Conservation (phyloP, 2,888 invertebrate species). For the Cistogaster globosa region DNA sequence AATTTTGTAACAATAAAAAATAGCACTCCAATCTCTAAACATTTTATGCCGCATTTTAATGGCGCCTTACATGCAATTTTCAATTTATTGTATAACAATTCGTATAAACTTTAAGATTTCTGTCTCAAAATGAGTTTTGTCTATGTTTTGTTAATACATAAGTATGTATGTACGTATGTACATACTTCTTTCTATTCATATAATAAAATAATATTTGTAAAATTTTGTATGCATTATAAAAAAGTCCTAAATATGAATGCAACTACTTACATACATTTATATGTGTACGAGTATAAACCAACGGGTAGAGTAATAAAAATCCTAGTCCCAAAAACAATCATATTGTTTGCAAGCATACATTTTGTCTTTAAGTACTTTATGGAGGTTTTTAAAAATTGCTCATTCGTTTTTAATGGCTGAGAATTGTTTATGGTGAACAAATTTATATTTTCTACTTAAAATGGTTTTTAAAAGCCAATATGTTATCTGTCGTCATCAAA, state of each 20-base stretch:
- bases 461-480: conserved; percentile 44
- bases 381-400: conserved; percentile 34
- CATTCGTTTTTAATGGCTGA: conserved; percentile 44
- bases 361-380: conserved; percentile 35
- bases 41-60: conserved; percentile 68
- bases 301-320: conserved; percentile 47
- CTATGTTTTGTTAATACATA: conserved; percentile 28
- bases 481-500: conserved; percentile 61
- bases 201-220: conserved; percentile 46
- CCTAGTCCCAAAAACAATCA: conserved; percentile 10
- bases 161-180: no score
- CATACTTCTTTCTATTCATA: not conserved
- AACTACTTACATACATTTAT: not conserved
- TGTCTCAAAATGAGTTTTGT: conserved; percentile 51
- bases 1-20: conserved; percentile 62
- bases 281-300: conserved; percentile 11
- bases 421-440: not conserved
- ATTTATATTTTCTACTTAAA: not conserved
- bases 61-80: conserved; percentile 66
- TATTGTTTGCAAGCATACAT: conserved; percentile 29
- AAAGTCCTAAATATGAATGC: conserved; percentile 23
- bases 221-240: conserved; percentile 2
- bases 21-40: conserved; percentile 26
- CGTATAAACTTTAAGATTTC: conserved; percentile 57
- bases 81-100: conserved; percentile 64